A percentile compares a stretch with the other conserved stretches of the same genome.
phyloP scores from a whole-genome alignment of 2,113 vertebrate species.

The Perca fluviatilis region DNA sequence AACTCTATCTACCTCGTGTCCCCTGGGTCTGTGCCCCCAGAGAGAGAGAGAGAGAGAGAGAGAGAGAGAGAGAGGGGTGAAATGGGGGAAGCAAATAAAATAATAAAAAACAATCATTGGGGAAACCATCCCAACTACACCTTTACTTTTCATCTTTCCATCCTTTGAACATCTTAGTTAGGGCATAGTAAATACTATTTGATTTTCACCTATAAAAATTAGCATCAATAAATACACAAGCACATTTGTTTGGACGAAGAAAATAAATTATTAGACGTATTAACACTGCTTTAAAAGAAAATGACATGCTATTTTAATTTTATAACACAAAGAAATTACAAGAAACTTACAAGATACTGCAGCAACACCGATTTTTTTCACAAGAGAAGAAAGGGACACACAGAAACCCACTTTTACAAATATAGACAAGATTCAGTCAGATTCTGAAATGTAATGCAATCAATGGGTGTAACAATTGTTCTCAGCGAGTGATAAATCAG shows the following conservation, averaged over 20 bases:
- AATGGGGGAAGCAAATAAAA: constrained; percentile 32
- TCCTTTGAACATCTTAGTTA: neutral
- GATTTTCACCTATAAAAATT: neutral
- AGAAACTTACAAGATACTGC: neutral
- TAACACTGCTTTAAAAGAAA: neutral
- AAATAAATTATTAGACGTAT: neutral
- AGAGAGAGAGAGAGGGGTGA: constrained; percentile 20
- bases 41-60: constrained; percentile 25
- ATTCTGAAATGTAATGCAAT: neutral
- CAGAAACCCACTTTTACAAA: neutral
- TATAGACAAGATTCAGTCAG: neutral
- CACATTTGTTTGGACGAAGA: neutral
- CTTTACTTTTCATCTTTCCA: constrained; percentile 17
- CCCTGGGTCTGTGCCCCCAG: constrained; percentile 59
- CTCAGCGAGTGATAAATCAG: constrained; percentile 6
- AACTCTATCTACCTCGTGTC: constrained; percentile 65
- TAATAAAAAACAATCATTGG: constrained; percentile 6
- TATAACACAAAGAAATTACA: neutral
- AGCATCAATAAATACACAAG: neutral
- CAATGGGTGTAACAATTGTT: neutral
- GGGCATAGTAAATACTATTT: neutral
- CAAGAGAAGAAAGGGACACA: neutral
- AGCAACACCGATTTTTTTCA: neutral
- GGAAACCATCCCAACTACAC: neutral
- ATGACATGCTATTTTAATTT: neutral